Evolutionary conservation across 2,888 invertebrate genomes (phyloP), one percentile per base, ranked within the genome.

Genomic region (Lacanobia oleracea): DNA sequence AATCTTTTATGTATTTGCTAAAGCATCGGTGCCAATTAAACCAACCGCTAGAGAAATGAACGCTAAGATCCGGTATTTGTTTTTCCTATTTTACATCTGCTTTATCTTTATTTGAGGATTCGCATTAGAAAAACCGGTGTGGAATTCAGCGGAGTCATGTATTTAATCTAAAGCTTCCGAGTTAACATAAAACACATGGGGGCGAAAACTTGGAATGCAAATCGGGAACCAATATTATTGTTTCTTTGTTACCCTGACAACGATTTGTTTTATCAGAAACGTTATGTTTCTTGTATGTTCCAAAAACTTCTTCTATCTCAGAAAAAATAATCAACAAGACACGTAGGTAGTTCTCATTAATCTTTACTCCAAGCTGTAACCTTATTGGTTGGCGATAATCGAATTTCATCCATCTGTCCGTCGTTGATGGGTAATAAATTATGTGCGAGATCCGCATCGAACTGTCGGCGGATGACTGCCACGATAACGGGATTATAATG

Each of bases 401-500:
- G 77, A 79, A 77, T 86, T 81, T 61, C 50, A 67, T 68, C 53
- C 61, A 72, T 75, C 72, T 69, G 65, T 70, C 67, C 56, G 56
- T 56, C 53, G 64, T 62, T 65, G 72, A 77, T 74, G 51, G 64
- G 62, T 79, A 62, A 70, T 79, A 79, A 82, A 86, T 79, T 75
- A 82, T 75, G 72, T 72, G 50, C 21, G 45, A 69, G 54, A 45
- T 56, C 69, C 69, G 62, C 77, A 82, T 72, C 68, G 61, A 62
- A 70, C 62, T 60, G 71, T 54, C 74, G 71, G 40, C 50, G 61
- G 59, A 79, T 79, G 63, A 74, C 53, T 81, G 75, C 54, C 45
- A 51, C 67, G 75, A 75, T 81, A 84, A 79, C 69, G 12, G 65
- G 74, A 80, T 84, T 81, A 83, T 59, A 75, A 75, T 81, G 77